Evolutionary conservation across 2,797 vertebrate genomes (phyloP).

Genomic region (Apogon talboti): DNA sequence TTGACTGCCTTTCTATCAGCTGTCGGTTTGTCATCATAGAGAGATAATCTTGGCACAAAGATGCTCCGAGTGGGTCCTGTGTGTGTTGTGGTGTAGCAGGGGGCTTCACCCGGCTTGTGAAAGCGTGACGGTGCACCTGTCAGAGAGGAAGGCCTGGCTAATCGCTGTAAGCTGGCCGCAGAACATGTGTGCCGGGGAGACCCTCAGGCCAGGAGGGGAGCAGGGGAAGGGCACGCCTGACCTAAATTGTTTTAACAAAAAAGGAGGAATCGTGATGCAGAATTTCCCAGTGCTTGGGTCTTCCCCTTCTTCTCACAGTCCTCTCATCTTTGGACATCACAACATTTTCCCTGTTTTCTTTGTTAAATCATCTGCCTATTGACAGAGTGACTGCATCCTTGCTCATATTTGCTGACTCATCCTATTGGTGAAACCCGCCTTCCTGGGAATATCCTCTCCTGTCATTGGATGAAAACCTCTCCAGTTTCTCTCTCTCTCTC

Average conservation of each 20-base stretch:
- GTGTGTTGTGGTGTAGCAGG: constrained; percentile 14
- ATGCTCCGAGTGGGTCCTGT: constrained; percentile 31
- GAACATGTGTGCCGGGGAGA: constrained; percentile 60
- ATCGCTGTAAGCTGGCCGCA: constrained; percentile 61
- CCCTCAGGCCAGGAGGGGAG: constrained; percentile 31
- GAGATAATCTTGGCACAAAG: constrained; percentile 16
- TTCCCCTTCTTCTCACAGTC: constrained; percentile 54
- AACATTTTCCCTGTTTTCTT: constrained; percentile 53
- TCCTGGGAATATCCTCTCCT: constrained; percentile 56
- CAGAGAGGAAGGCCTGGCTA: constrained; percentile 68
- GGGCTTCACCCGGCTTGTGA: constrained; percentile 18
- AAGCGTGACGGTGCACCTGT: constrained; percentile 76
- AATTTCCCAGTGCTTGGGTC: constrained; percentile 58
- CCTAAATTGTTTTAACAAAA: constrained; percentile 47
- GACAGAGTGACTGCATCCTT: constrained; percentile 48
- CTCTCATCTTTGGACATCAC: constrained; percentile 44
- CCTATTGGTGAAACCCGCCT: constrained; percentile 56
- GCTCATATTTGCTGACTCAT: constrained; percentile 71
- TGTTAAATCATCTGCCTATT: constrained; percentile 66
- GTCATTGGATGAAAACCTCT: constrained; percentile 41
- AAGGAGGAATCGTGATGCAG: constrained; percentile 41
- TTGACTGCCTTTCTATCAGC: background rate
- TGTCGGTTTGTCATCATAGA: constrained; percentile 21
- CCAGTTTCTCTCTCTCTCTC: constrained; percentile 3
- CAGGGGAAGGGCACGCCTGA: constrained; percentile 36